Evolutionary conservation across 2,888 invertebrate genomes (phyloP).

Genomic region (Heliconius ethilla): DNA sequence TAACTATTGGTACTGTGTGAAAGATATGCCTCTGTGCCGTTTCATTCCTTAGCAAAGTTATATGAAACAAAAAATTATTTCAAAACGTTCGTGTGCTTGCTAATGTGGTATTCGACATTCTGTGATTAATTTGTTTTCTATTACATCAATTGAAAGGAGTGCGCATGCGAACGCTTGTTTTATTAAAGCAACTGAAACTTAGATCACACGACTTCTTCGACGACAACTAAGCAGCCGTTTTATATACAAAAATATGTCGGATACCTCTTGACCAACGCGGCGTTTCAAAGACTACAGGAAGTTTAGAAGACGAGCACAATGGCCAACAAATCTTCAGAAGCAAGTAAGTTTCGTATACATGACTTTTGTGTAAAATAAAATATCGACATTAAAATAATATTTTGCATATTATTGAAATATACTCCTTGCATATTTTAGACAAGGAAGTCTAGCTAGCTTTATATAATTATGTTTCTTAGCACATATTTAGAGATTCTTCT

Average conservation of each 20-base stretch:
- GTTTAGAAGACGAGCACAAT: constrained; percentile 10
- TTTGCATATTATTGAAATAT: background rate
- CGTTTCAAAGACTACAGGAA: background rate
- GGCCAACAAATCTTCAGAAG: constrained; percentile 6
- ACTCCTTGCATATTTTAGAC: background rate
- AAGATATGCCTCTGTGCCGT: constrained; percentile 6
- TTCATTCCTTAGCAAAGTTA: constrained; percentile 56
- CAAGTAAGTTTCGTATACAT: background rate
- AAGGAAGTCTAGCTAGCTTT: background rate
- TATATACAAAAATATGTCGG: constrained; percentile 49
- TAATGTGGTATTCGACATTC: constrained; percentile 57
- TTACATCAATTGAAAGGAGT: constrained; percentile 72
- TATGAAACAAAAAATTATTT: constrained; percentile 66
- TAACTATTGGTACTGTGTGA: constrained; percentile 21
- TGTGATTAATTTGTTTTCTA: constrained; percentile 75
- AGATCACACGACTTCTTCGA: constrained; percentile 57
- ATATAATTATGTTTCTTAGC: too few relatives aligned
- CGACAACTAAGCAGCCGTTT: constrained; percentile 48
- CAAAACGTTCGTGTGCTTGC: constrained; percentile 61
- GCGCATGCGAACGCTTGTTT: constrained; percentile 76
- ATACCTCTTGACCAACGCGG: constrained; percentile 11
- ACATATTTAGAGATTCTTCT: too few relatives aligned
- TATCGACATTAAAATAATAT: background rate
- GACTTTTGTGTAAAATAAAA: background rate
- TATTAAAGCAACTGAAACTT: constrained; percentile 65